Evolutionary conservation across 2,797 vertebrate species (phyloP).

Genomic region (Manis pentadactyla): DNA sequence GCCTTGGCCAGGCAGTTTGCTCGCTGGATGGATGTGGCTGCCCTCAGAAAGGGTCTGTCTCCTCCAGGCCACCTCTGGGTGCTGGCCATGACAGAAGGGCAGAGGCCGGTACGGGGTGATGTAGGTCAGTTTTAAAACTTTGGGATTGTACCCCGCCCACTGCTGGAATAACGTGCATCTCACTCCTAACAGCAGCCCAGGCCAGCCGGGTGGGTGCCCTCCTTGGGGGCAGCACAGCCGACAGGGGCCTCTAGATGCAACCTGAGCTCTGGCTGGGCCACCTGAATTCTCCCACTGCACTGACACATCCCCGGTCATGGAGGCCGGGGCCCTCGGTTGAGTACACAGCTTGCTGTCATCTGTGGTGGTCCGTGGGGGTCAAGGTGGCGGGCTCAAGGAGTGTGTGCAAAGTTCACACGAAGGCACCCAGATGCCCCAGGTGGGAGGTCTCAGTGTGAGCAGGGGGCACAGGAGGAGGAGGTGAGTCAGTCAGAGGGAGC

Average conservation of each 20-base stretch:
- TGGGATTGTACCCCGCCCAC: fast-evolving
- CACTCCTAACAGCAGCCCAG: background rate
- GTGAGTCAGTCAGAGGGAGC: background rate
- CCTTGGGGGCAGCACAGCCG: fast-evolving
- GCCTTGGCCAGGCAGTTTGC: background rate
- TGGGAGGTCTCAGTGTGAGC: background rate
- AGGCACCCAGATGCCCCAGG: background rate
- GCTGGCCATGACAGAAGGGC: too few species aligned
- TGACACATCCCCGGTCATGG: background rate
- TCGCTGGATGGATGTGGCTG: background rate
- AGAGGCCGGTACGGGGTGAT: fast-evolving
- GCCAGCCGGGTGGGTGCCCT: background rate
- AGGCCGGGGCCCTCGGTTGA: background rate
- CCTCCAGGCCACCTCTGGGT: background rate
- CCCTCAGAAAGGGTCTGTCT: background rate
- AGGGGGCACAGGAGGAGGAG: background rate
- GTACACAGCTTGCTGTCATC: background rate
- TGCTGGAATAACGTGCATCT: fast-evolving
- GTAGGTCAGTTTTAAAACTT: fast-evolving
- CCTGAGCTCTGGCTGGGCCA: background rate
- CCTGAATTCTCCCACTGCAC: background rate
- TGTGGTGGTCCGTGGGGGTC: fast-evolving
- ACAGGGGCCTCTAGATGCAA: background rate
- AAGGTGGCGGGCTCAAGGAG: fast-evolving
- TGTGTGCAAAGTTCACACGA: too few species aligned